phyloP scores from a whole-genome alignment of 2,888 invertebrate species.

The Archaeoteleia sp. region DNA sequence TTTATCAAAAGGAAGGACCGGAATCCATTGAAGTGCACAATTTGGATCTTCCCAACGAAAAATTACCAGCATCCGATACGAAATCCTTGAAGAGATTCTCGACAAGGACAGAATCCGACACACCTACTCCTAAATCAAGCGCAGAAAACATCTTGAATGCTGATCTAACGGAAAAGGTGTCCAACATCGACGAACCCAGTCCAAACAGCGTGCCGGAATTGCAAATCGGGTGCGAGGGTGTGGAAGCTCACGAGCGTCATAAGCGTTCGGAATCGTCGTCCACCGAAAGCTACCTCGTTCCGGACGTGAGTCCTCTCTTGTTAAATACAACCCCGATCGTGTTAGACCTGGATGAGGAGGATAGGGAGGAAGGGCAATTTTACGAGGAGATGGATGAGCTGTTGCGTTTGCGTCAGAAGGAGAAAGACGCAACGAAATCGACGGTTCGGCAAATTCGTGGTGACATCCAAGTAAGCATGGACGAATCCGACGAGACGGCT shows the following conservation, averaged over 20 bases:
- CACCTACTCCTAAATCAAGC: too few relatives aligned
- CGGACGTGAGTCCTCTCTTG: slow-evolving; percentile 18
- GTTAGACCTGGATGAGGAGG: slow-evolving; percentile 53
- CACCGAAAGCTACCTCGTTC: slow-evolving; percentile 24
- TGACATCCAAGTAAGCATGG: slow-evolving; percentile 60
- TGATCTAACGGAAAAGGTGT: slow-evolving; percentile 30
- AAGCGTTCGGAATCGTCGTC: slow-evolving; percentile 56
- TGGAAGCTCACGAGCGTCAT: slow-evolving; percentile 53
- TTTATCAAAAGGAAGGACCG: slow-evolving; percentile 20
- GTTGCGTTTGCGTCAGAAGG: slow-evolving; percentile 58
- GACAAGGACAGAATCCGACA: too few relatives aligned
- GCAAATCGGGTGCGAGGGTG: slow-evolving; percentile 66
- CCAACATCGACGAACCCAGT: not conserved
- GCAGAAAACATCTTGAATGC: slow-evolving; percentile 26
- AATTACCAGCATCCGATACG: slow-evolving; percentile 51
- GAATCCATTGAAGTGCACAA: not conserved
- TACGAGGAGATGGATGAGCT: slow-evolving; percentile 67
- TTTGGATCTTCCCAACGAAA: slow-evolving; percentile 20
- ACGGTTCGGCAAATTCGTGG: slow-evolving; percentile 58
- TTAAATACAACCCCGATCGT: slow-evolving; percentile 13
- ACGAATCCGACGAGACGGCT: slow-evolving; percentile 19
- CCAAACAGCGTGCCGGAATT: slow-evolving; percentile 62
- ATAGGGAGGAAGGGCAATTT: slow-evolving; percentile 53
- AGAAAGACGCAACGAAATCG: slow-evolving; percentile 45
- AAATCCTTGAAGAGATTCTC: slow-evolving; percentile 60